Conservation (phyloP, 2,888 invertebrate species). For the Fissipunctia ypsillon region DNA sequence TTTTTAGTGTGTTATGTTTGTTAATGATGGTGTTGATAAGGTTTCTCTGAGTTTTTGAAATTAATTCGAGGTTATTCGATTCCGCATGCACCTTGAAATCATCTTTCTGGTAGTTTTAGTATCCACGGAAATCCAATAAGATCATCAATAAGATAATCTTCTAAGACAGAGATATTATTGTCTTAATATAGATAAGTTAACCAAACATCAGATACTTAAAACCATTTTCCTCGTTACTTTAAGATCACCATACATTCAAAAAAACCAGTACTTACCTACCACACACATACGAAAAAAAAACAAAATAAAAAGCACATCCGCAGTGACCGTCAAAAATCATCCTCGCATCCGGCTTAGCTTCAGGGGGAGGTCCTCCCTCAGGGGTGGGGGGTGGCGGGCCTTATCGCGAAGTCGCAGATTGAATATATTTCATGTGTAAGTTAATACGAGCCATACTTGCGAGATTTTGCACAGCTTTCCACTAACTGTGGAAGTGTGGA, state of each 20-base stretch:
- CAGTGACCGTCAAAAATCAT: slow-evolving; percentile 83
- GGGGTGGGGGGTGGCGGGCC: slow-evolving; percentile 73
- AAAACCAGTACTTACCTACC: background rate
- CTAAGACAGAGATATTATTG: too few relatives aligned
- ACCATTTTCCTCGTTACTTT: background rate
- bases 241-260: background rate
- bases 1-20: slow-evolving; percentile 5
- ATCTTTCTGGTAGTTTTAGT: background rate
- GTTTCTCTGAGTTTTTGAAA: background rate
- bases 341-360: slow-evolving; percentile 79
- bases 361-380: slow-evolving; percentile 58
- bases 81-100: background rate
- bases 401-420: slow-evolving; percentile 92
- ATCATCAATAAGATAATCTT: too few relatives aligned
- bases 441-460: slow-evolving; percentile 77
- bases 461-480: slow-evolving; percentile 73
- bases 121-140: background rate
- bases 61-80: background rate
- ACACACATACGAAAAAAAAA: slow-evolving; percentile 35
- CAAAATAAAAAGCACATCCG: slow-evolving; percentile 70
- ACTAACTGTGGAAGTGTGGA: slow-evolving; percentile 48
- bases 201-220: background rate
- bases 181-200: too few relatives aligned
- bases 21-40: background rate
- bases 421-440: slow-evolving; percentile 93